phyloP scores from a whole-genome alignment of 2,888 invertebrate genomes.

The Carpatolechia fugitivella region DNA sequence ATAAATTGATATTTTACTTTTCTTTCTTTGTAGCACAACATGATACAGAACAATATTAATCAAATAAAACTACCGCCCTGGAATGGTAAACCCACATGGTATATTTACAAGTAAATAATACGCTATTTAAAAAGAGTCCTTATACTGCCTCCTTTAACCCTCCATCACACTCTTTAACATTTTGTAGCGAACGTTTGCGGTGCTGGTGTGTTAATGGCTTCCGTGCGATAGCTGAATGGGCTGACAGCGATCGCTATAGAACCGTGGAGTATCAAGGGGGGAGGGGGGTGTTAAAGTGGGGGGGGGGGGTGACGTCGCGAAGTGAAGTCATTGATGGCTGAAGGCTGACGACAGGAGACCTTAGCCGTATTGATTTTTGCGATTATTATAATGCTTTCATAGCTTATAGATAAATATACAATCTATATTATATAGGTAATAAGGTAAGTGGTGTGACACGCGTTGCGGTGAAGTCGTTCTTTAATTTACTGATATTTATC shows the following conservation, averaged over 20 bases:
- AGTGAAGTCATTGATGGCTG: constrained; percentile 14
- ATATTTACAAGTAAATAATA: too few species aligned
- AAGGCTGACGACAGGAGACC: constrained; percentile 6
- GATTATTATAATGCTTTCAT: neutral
- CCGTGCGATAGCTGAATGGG: constrained; percentile 40
- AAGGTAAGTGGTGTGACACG: too few species aligned
- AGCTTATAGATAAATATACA: neutral
- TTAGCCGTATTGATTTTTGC: constrained; percentile 11
- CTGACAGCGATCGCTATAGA: constrained; percentile 29
- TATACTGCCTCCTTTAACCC: neutral
- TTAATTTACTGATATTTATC: too few species aligned
- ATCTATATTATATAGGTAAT: too few species aligned
- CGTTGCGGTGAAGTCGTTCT: too few species aligned
- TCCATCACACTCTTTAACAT: constrained; percentile 3
- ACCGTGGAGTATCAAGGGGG: neutral
- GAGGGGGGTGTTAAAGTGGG: neutral
- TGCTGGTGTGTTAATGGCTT: constrained; percentile 38
- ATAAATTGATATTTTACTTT: too few species aligned
- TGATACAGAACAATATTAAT: too few species aligned
- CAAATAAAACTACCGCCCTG: too few species aligned
- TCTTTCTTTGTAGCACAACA: too few species aligned
- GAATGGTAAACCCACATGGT: too few species aligned
- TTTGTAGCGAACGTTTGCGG: constrained; percentile 24
- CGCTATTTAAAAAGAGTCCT: neutral
- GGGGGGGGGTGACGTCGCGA: neutral